Percentiles rank a stretch among this genome's conserved stretches.
Evolutionary conservation across 2,888 invertebrate species (phyloP).

Genomic region (Ellobium chinense): DNA sequence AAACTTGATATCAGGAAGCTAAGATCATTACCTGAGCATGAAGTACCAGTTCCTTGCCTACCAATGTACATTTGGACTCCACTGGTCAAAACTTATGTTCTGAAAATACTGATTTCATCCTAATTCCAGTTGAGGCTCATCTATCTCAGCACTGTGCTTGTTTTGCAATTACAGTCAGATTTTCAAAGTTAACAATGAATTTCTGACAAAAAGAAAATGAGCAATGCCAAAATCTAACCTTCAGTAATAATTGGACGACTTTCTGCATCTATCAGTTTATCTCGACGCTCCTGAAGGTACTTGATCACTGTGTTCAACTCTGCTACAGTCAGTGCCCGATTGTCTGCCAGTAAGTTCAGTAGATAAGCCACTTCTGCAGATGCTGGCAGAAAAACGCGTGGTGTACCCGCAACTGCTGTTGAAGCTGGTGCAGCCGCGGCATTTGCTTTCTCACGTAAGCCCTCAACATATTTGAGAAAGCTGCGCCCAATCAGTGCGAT

Average conservation of each 20-base stretch:
- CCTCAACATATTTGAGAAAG: constrained; percentile 77
- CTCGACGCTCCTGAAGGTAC: constrained; percentile 87
- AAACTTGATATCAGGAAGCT: no score
- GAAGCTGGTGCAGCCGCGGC: constrained; percentile 52
- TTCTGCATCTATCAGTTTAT: constrained; percentile 74
- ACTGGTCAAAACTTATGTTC: no score
- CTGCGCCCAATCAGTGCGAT: constrained; percentile 85
- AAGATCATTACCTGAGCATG: no score
- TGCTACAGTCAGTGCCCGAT: constrained; percentile 81
- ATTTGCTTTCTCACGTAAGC: constrained; percentile 66
- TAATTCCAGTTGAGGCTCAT: no score
- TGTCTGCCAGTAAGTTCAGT: constrained; percentile 90
- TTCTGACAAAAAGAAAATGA: no score
- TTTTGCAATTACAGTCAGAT: no score
- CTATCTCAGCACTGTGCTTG: no score
- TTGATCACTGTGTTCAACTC: constrained; percentile 76
- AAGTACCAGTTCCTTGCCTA: no score
- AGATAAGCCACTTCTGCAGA: constrained; percentile 79
- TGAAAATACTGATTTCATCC: no score
- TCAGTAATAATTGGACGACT: constrained; percentile 45
- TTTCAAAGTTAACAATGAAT: no score
- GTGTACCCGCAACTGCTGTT: constrained; percentile 40
- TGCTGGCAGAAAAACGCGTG: constrained; percentile 62
- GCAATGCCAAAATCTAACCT: constrained; percentile 28
- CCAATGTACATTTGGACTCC: no score